Evolutionary conservation across 2,888 invertebrate species (phyloP).

Genomic region (Lycaena phlaeas): DNA sequence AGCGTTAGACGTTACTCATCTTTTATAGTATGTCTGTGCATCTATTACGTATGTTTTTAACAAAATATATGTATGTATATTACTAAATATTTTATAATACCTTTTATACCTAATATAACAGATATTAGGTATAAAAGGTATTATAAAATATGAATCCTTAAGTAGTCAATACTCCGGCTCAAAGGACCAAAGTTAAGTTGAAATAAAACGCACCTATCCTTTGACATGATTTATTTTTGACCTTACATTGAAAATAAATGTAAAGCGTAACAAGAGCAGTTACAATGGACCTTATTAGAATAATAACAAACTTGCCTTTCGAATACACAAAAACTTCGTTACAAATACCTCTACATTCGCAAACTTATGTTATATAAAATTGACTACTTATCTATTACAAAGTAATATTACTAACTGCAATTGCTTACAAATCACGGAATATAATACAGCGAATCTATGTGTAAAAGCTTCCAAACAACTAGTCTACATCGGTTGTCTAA

Average conservation of each 20-base stretch:
- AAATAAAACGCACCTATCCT: neutral
- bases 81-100: no score
- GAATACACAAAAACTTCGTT: conserved; percentile 15
- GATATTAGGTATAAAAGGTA: no score
- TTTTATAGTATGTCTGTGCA: no score
- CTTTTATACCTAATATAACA: no score
- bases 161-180: no score
- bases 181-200: no score
- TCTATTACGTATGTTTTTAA: no score
- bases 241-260: conserved; percentile 8
- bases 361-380: conserved; percentile 48
- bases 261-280: conserved; percentile 8
- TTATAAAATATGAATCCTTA: no score
- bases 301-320: conserved; percentile 2
- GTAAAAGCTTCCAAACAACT: conserved; percentile 72
- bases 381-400: conserved; percentile 46
- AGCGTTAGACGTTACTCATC: no score
- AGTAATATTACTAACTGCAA: conserved; percentile 48
- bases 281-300: conserved; percentile 5
- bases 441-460: conserved; percentile 58
- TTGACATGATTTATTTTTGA: conserved; percentile 7
- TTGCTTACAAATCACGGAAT: conserved; percentile 44
- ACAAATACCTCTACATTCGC: conserved; percentile 33
- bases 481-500: conserved; percentile 47
- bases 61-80: no score